phyloP scores from a whole-genome alignment of 2,888 invertebrate genomes.

The Acanthosepion lycidas region DNA sequence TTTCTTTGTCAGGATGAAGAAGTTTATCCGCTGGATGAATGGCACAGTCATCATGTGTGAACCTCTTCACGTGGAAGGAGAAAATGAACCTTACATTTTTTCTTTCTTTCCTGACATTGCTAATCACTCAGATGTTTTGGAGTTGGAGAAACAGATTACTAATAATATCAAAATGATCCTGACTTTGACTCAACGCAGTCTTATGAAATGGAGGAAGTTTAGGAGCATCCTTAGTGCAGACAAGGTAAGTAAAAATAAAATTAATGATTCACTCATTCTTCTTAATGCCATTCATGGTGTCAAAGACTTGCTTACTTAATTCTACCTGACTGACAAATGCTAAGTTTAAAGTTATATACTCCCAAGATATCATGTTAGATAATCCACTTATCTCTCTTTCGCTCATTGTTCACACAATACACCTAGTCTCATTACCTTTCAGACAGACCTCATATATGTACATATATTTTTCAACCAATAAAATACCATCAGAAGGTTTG shows the following conservation, averaged over 20 bases:
- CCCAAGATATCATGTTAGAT: no score
- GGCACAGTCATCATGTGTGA: conserved; percentile 85
- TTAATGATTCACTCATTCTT: no score
- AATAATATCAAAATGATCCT: conserved; percentile 82
- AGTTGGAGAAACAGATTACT: conserved; percentile 81
- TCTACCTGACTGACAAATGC: no score
- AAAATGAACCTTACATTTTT: conserved; percentile 81
- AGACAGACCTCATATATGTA: no score
- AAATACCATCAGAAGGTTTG: no score
- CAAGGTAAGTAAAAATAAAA: conserved; percentile 64
- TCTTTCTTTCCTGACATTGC: conserved; percentile 88
- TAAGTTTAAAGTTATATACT: no score
- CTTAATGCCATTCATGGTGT: no score
- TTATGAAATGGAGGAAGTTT: conserved; percentile 77
- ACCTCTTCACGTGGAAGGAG: conserved; percentile 79
- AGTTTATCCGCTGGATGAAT: conserved; percentile 89
- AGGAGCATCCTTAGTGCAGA: conserved; percentile 74
- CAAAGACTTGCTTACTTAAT: no score
- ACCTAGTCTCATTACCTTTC: no score
- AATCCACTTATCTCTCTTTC: no score
- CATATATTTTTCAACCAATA: no score
- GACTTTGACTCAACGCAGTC: conserved; percentile 80
- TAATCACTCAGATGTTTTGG: conserved; percentile 82
- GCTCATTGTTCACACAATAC: no score
- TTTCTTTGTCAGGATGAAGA: conserved; percentile 79